Base-by-base conservation (phyloP, 1,140 invertebrate genomes). In the Riptortus pedestris region DNA sequence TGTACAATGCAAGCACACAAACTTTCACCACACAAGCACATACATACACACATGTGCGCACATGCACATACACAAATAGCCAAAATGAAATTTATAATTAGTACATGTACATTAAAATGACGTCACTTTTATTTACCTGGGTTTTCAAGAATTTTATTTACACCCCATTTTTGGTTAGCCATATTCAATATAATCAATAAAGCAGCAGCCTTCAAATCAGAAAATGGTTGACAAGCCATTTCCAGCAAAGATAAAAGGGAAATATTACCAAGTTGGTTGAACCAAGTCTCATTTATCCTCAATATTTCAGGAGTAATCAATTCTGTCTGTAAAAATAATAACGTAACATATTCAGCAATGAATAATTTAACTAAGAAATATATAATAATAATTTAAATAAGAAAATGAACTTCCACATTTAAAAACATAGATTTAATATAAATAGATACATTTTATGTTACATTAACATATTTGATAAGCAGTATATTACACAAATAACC, bases 191-290 rank as follows among this genome's bases (percentile, higher is more conserved):
- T 69, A 26, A 85, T 69, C 27, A 76, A 71, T 2, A 84, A 70
- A 28, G 79, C 78, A 2, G 79, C 76, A 43, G 77, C 67, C 62
- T 80, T 75, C 16, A 85, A 72, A 63, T 86, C 83, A 1, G 73
- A 66, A 71, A 86, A 86, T 24, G 84, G 84, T 72, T 84, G 82
- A 52, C 78, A 78, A 20, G 78, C 78, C 20, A 84, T 72, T 22
- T 71, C 69, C 64, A 81, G 69, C n/a, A 85, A 74, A 22, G 78
- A 66, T 48, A 79, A 74, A 65, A 85, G 75, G 0, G 81, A 77
- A 62, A 82, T 73, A 7, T 78, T 70, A 11, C 74, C 73, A 9
- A 86, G 63, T 1, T 71, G 61, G 33, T 74, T 71, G 70, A 81
- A 87, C 85, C 85, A 87, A 11, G 75, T 74, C 66, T 83, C 77